These are phyloP conservation scores for Pelochelys cantorii DNA, from an alignment of 2,797 vertebrate species.

Conservation along the genomic window DNA sequence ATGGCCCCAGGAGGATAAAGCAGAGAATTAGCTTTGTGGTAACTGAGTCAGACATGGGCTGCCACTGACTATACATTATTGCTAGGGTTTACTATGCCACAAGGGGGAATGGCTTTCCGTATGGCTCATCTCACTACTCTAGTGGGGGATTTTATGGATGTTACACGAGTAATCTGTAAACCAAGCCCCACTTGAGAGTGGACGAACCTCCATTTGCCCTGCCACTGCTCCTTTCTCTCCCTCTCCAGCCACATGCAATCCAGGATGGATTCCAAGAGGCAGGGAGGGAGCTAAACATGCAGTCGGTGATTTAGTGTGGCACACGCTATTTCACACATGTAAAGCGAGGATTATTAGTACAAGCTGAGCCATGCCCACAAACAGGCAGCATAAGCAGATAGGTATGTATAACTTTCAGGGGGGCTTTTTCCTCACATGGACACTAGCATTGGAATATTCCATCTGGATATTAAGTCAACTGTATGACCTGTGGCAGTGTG, in stretches of 20 bases:
- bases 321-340: not conserved
- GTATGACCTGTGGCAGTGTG: not conserved
- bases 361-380: not conserved
- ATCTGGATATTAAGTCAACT: not conserved
- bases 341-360: not conserved
- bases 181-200: not conserved
- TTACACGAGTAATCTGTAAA: not conserved
- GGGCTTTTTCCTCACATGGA: not conserved
- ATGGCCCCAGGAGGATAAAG: not conserved
- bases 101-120: not conserved
- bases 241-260: constrained; percentile 18
- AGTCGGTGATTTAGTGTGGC: not conserved
- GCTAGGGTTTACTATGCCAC: not conserved
- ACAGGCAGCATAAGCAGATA: not conserved
- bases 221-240: not conserved
- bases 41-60: not conserved
- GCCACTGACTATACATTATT: rapidly evolving
- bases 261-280: not conserved
- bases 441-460: not conserved
- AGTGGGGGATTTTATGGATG: not conserved
- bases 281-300: not conserved
- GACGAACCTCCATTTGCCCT: constrained; percentile 5
- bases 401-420: not conserved
- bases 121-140: not conserved
- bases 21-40: not conserved